Conservation (phyloP, 2,113 vertebrate species). For the Rhea americana region DNA sequence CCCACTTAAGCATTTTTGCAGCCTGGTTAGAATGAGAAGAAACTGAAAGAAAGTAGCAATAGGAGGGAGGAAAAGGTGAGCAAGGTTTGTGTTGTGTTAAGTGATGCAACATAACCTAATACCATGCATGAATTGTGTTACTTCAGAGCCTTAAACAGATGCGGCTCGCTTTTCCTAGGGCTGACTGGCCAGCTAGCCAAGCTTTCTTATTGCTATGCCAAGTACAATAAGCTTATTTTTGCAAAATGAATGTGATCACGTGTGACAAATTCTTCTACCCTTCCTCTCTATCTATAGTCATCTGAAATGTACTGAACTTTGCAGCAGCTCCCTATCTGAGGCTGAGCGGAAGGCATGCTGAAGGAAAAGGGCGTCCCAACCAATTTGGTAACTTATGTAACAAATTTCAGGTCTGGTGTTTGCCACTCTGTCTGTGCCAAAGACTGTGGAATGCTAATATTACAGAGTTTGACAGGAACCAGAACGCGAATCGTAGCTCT, state of each 20-base stretch:
- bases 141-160: conserved; percentile 56
- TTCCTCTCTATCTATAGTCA: neutral
- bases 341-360: neutral
- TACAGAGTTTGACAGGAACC: neutral
- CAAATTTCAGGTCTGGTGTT: neutral
- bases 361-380: neutral
- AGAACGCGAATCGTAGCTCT: neutral
- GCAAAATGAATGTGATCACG: conserved; percentile 42
- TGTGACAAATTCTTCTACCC: conserved; percentile 12
- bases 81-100: conserved; percentile 69
- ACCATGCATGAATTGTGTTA: conserved; percentile 58
- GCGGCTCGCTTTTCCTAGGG: conserved; percentile 36
- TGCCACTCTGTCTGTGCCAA: neutral
- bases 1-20: conserved; percentile 31
- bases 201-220: neutral
- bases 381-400: neutral
- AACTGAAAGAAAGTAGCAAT: conserved; percentile 4
- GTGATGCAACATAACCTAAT: conserved; percentile 68
- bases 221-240: conserved; percentile 24
- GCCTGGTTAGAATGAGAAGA: conserved; percentile 12
- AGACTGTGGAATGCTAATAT: neutral
- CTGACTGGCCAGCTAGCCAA: conserved; percentile 23
- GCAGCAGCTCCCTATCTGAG: neutral
- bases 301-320: conserved; percentile 21
- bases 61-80: conserved; percentile 52